phyloP scores from a whole-genome alignment of 2,888 invertebrate genomes.

The Tetragonula carbonaria region DNA sequence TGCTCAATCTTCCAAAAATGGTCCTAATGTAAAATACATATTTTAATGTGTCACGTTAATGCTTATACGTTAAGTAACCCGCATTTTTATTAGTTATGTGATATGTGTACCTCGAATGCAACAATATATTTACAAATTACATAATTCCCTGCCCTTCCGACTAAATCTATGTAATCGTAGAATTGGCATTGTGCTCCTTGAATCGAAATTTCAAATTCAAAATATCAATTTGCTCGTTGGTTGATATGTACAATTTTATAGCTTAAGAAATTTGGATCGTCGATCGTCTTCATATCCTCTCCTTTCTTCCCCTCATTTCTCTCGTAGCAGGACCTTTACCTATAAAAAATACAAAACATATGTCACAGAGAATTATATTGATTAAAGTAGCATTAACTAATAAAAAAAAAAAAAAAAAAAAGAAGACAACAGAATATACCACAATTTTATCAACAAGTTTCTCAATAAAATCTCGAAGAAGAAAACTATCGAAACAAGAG shows the following conservation, averaged over 20 bases:
- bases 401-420: background rate
- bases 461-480: conserved; percentile 19
- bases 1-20: no score
- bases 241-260: background rate
- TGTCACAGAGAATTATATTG: background rate
- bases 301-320: background rate
- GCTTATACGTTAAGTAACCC: no score
- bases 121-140: background rate
- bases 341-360: background rate
- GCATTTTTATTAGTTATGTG: background rate
- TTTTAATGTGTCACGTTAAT: background rate
- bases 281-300: no score
- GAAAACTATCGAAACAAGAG: background rate
- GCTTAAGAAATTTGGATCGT: background rate
- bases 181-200: background rate
- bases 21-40: no score
- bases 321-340: background rate
- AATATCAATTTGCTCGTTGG: background rate
- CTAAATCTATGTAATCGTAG: background rate
- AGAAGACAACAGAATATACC: no score
- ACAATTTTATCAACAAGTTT: background rate
- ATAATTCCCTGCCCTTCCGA: background rate
- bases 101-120: background rate
- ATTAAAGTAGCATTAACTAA: background rate
- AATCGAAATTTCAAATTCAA: background rate